Conservation (phyloP, 2,113 vertebrate genomes). For the Apodemus sylvaticus region DNA sequence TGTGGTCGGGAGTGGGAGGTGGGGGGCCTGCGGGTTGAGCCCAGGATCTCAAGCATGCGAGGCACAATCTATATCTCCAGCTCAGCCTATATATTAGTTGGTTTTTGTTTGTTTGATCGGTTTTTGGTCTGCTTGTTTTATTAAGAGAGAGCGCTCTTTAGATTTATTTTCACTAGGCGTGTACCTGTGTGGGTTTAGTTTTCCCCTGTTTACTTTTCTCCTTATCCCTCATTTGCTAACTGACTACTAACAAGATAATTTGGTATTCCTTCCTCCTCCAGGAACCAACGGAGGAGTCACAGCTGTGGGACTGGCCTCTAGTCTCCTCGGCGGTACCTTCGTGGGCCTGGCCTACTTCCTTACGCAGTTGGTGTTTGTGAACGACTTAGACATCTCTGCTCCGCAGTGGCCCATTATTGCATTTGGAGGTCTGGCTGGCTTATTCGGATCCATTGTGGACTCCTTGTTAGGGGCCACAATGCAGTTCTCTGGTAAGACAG, state of each 20-base stretch:
- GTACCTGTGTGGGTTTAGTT: neutral
- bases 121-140: neutral
- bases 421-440: constrained; percentile 92
- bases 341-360: constrained; percentile 93
- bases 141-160: neutral
- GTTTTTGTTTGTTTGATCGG: neutral
- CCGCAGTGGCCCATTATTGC: constrained; percentile 95
- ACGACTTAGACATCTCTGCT: constrained; percentile 90
- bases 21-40: neutral
- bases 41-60: neutral
- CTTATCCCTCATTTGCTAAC: neutral
- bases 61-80: neutral
- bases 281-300: constrained; percentile 97
- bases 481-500: constrained; percentile 94
- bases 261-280: constrained; percentile 77
- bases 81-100: neutral
- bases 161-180: neutral
- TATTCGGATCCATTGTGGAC: constrained; percentile 95
- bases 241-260: constrained; percentile 12
- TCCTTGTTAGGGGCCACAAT: constrained; percentile 95
- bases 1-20: too few relatives aligned
- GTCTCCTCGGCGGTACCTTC: constrained; percentile 91
- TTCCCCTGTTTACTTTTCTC: constrained; percentile 13
- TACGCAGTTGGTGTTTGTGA: constrained; percentile 90
- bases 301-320: constrained; percentile 90